A percentile compares a stretch with the other conserved stretches of the same genome.
These are phyloP conservation scores for Festucalex cinctus DNA, from an alignment of 2,113 vertebrate genomes.

Conservation along the genomic window DNA sequence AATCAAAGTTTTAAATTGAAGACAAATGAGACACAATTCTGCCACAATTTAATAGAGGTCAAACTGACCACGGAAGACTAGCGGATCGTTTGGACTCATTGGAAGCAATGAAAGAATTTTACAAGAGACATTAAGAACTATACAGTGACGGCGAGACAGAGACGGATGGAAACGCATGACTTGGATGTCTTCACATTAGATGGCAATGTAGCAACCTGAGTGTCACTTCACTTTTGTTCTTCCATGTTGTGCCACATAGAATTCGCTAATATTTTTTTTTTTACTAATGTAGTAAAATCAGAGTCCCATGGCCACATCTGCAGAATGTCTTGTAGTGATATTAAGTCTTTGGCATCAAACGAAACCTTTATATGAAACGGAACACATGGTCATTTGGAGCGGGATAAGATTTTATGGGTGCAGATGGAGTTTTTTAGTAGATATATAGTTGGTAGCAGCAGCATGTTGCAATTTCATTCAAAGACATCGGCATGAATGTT, in stretches of 20 bases:
- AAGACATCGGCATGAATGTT: neutral
- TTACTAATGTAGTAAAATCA: neutral
- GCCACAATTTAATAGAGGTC: constrained; percentile 18
- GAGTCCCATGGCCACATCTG: neutral
- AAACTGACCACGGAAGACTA: constrained; percentile 8
- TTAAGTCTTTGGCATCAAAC: constrained; percentile 21
- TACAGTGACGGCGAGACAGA: neutral
- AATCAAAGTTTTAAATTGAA: constrained; percentile 2
- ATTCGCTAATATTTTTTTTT: constrained; percentile 6
- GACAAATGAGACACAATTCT: neutral
- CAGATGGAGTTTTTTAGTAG: neutral
- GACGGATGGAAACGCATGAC: constrained; percentile 27
- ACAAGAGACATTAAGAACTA: constrained; percentile 12
- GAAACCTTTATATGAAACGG: neutral
- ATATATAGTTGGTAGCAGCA: too few species aligned
- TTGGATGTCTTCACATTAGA: constrained; percentile 11
- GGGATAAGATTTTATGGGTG: neutral
- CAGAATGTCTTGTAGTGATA: constrained; percentile 22
- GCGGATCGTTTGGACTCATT: neutral
- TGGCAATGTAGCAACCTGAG: constrained; percentile 18
- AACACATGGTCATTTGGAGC: neutral
- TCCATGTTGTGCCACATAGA: neutral
- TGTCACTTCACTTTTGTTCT: constrained; percentile 12
- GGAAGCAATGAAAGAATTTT: constrained; percentile 6
- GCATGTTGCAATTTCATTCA: too few species aligned